Evolutionary conservation across 2,797 vertebrate species (phyloP).

Genomic region (Gambusia yucatana): DNA sequence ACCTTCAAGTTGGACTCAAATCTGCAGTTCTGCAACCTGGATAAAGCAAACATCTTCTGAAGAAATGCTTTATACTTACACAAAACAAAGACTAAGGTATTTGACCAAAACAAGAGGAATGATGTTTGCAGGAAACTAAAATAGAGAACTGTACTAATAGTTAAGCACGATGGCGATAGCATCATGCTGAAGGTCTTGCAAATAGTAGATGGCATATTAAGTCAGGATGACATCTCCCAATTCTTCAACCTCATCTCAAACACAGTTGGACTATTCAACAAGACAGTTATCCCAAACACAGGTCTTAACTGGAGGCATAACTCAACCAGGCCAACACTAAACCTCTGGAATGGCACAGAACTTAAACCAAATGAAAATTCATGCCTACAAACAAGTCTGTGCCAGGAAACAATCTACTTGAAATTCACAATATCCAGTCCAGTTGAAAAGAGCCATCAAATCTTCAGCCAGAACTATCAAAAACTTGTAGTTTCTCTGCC

Average conservation of each 20-base stretch:
- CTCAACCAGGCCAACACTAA: neutral
- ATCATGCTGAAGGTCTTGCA: neutral
- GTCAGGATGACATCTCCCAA: neutral
- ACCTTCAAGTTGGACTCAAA: neutral
- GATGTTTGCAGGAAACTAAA: neutral
- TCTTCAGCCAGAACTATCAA: neutral
- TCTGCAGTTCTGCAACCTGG: neutral
- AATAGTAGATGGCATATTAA: neutral
- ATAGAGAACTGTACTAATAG: neutral
- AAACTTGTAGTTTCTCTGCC: neutral
- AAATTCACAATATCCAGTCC: neutral
- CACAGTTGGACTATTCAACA: neutral
- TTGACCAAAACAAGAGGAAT: neutral
- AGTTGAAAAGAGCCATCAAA: neutral
- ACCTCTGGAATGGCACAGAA: neutral
- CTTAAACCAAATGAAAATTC: neutral
- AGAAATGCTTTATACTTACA: neutral
- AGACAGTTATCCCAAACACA: neutral
- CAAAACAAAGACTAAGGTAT: neutral
- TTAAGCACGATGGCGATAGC: neutral
- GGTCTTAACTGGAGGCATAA: neutral
- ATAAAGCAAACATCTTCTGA: neutral
- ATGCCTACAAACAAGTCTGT: neutral
- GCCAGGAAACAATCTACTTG: neutral
- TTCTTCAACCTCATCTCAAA: neutral